Conservation (phyloP, 2,888 invertebrate species). For the Strigamia crassipes region DNA sequence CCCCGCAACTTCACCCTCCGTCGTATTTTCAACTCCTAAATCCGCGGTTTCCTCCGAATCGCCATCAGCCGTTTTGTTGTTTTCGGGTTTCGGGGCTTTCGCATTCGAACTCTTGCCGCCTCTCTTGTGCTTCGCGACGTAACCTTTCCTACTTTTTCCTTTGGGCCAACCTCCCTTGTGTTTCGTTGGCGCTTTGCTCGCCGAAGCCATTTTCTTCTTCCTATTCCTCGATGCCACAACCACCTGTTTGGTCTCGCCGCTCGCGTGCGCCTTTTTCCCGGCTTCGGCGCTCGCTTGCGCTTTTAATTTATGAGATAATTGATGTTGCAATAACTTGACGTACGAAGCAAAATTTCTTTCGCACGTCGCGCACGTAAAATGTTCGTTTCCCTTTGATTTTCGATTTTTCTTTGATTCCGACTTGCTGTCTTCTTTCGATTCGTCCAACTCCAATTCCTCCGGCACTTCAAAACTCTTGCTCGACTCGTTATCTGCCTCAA, state of each 20-base stretch:
- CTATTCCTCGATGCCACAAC: not conserved
- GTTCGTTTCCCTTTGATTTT: slow-evolving; percentile 29
- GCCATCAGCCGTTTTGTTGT: not conserved
- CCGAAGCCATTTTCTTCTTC: not conserved
- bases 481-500: not conserved
- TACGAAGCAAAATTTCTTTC: slow-evolving; percentile 59
- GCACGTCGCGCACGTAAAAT: slow-evolving; percentile 58
- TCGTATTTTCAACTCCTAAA: not conserved
- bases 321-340: slow-evolving; percentile 60
- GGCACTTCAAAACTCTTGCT: not conserved
- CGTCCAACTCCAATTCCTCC: not conserved
- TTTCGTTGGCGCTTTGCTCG: not conserved
- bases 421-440: not conserved
- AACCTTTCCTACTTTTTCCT: slow-evolving; percentile 47
- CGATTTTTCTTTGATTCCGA: not conserved
- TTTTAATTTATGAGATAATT: slow-evolving; percentile 58
- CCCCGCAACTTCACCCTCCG: not conserved
- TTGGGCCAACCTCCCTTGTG: slow-evolving; percentile 47
- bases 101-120: not conserved
- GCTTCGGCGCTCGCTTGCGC: not conserved
- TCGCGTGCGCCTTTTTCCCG: not conserved
- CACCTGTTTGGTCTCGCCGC: not conserved
- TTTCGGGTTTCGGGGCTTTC: not conserved
- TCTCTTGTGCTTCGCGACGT: slow-evolving; percentile 42
- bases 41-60: not conserved